A percentile compares a stretch with the other conserved stretches of the same genome.
Evolutionary conservation across 2,113 vertebrate species (phyloP).

Genomic region (Leptosomus discolor): DNA sequence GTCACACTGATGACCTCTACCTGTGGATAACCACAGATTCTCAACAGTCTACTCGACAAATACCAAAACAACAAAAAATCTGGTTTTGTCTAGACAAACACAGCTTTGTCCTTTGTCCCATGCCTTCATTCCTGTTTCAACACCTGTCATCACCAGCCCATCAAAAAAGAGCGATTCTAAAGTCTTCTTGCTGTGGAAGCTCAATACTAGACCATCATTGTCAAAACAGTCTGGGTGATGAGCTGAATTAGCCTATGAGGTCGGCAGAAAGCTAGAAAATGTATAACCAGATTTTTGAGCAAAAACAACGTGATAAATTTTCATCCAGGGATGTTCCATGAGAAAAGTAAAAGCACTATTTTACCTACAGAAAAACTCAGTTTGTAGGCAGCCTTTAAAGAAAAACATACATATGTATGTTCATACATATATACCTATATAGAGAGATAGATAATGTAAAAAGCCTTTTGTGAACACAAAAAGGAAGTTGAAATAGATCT

Average conservation of each 20-base stretch:
- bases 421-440: neutral
- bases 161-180: neutral
- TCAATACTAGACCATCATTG: neutral
- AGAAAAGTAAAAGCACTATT: neutral
- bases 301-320: neutral
- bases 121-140: neutral
- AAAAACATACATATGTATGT: neutral
- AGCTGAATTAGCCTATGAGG: neutral
- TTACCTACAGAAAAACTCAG: neutral
- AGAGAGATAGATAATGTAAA: neutral
- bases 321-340: neutral
- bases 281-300: neutral
- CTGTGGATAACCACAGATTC: neutral
- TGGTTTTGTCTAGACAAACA: neutral
- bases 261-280: neutral
- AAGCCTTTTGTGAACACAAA: neutral
- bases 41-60: neutral
- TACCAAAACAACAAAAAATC: neutral
- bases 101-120: neutral
- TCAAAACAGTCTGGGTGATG: neutral
- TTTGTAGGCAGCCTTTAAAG: neutral
- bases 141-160: rapidly evolving
- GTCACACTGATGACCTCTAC: neutral
- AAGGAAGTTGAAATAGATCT: neutral
- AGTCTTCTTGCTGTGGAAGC: neutral